Conservation (phyloP, 2,888 invertebrate species). For the Heteromurus nitidus region DNA sequence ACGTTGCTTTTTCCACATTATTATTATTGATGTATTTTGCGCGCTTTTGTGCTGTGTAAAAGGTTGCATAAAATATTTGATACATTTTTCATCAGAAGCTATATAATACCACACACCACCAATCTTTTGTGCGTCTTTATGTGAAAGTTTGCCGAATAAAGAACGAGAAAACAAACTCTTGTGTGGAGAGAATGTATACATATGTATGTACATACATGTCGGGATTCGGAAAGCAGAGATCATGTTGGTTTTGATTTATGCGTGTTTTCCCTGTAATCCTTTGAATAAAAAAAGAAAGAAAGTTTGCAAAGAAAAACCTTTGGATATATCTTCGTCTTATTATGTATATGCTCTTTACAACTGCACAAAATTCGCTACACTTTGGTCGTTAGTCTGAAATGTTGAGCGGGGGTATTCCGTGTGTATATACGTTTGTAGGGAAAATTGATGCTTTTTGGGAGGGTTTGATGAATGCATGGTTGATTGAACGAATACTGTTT, state of each 20-base stretch:
- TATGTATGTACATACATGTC: too few relatives aligned
- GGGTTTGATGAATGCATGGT: constrained; percentile 38
- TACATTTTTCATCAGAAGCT: background rate
- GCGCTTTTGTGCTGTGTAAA: constrained; percentile 10
- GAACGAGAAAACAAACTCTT: constrained; percentile 13
- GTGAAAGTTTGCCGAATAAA: constrained; percentile 8
- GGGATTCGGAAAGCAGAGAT: constrained; percentile 44
- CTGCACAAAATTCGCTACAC: too few relatives aligned
- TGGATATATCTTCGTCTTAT: too few relatives aligned
- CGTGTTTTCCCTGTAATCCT: constrained; percentile 23
- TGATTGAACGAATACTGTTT: constrained; percentile 41
- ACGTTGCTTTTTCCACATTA: constrained; percentile 45
- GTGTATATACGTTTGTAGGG: too few relatives aligned
- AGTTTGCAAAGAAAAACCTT: background rate
- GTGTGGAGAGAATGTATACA: constrained; percentile 3
- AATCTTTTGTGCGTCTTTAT: background rate
- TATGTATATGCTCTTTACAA: too few relatives aligned
- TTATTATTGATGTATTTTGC: constrained; percentile 34
- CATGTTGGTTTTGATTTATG: constrained; percentile 52
- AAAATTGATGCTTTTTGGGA: background rate
- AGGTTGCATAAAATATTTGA: background rate
- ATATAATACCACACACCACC: background rate
- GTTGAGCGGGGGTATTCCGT: too few relatives aligned
- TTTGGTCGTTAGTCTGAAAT: too few relatives aligned
- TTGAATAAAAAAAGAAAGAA: constrained; percentile 25